These are phyloP conservation scores for Cyphomyrmex costatus DNA, from an alignment of 1,140 invertebrate genomes.

Conservation along the genomic window DNA sequence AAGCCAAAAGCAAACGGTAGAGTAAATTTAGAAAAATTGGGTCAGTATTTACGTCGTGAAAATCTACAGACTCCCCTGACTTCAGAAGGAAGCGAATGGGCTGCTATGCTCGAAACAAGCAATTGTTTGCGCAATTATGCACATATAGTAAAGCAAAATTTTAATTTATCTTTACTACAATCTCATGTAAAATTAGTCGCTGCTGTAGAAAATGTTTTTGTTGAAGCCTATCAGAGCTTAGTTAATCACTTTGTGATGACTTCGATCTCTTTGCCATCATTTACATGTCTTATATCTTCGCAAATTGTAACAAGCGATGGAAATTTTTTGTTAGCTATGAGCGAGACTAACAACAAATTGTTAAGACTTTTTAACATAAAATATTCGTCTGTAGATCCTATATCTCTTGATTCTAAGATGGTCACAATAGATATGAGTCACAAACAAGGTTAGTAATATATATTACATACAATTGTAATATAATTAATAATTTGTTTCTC, in stretches of 20 bases:
- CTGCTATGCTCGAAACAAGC: conserved; percentile 91
- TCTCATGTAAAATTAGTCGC: conserved; percentile 92
- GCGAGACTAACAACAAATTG: conserved; percentile 76
- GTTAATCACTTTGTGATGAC: conserved; percentile 88
- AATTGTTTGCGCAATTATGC: conserved; percentile 90
- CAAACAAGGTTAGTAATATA: conserved; percentile 77
- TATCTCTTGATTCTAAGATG: conserved; percentile 70
- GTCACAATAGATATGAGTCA: conserved; percentile 76
- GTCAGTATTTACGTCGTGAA: conserved; percentile 94
- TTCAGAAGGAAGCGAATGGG: conserved; percentile 89
- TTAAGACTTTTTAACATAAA: conserved; percentile 80
- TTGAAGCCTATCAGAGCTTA: conserved; percentile 89
- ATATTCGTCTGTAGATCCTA: conserved; percentile 52
- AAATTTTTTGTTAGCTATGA: conserved; percentile 80
- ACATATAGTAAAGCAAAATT: conserved; percentile 92
- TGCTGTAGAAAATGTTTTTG: conserved; percentile 91
- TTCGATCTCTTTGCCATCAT: conserved; percentile 70
- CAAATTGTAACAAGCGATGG: conserved; percentile 81
- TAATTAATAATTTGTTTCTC: background rate
- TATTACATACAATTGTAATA: background rate
- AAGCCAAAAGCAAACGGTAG: conserved; percentile 87
- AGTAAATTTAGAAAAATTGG: conserved; percentile 95
- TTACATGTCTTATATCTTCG: conserved; percentile 69
- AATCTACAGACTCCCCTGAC: conserved; percentile 82
- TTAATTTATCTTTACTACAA: conserved; percentile 93